These are phyloP conservation scores for Mesembrinibis cayennensis DNA, from an alignment of 2,113 vertebrate species.

Conservation along the genomic window DNA sequence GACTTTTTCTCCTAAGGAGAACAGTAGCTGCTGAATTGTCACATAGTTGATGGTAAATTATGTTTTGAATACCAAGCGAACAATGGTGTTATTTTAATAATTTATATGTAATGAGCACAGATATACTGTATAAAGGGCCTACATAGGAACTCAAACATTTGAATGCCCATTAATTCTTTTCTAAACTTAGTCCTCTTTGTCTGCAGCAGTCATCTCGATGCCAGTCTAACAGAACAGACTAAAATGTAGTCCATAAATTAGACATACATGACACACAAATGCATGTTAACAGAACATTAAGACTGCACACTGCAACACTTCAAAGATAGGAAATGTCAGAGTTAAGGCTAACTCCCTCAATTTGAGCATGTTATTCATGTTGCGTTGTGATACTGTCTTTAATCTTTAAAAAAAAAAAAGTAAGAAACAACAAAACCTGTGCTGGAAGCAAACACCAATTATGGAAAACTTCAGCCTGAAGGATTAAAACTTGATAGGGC, in stretches of 20 bases:
- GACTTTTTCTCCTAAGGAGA: background rate
- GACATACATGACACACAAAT: background rate
- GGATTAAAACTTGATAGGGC: background rate
- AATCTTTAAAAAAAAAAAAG: background rate
- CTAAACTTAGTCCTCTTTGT: background rate
- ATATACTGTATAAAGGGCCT: background rate
- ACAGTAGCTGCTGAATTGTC: conserved; percentile 39
- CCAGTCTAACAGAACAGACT: background rate
- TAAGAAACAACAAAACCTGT: background rate
- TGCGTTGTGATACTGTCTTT: background rate
- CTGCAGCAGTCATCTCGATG: background rate
- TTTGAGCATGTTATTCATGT: background rate
- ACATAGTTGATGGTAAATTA: background rate
- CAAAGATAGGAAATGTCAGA: conserved; percentile 16
- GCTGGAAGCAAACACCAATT: conserved; percentile 1
- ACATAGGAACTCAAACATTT: background rate
- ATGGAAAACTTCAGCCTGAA: background rate
- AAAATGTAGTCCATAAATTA: background rate
- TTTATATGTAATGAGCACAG: conserved; percentile 12
- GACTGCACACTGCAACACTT: background rate
- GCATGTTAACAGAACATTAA: background rate
- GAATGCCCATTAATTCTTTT: background rate
- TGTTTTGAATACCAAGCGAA: conserved; percentile 25
- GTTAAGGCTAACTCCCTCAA: background rate
- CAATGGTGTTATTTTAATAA: conserved; percentile 50